Conservation (phyloP, 35 echinoderm and acorn worm species). For the Ptychodera flava region DNA sequence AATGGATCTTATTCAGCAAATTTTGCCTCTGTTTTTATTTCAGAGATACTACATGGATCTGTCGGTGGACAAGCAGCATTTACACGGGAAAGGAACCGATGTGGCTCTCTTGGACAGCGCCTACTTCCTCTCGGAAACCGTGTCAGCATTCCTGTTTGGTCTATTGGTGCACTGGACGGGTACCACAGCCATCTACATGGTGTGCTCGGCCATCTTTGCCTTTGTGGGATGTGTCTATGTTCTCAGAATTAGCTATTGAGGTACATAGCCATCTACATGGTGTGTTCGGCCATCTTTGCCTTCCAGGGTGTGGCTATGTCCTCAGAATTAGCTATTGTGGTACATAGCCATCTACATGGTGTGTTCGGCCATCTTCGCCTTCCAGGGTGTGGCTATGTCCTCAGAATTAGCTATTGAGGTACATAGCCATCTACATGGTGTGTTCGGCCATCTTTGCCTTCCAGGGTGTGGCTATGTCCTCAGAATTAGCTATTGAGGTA, state of each 20-base stretch:
- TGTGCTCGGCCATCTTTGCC: slow-evolving; percentile 59
- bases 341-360: neutral
- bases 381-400: neutral
- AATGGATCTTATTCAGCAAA: too few species aligned
- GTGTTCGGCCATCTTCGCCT: neutral
- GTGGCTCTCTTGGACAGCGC: slow-evolving; percentile 85
- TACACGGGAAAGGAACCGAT: slow-evolving; percentile 79
- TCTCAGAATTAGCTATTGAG: slow-evolving; percentile 19
- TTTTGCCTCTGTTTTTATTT: slow-evolving; percentile 20
- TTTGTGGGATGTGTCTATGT: slow-evolving; percentile 40
- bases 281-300: neutral
- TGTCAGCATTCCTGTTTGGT: slow-evolving; percentile 79
- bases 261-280: neutral
- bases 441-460: too few species aligned
- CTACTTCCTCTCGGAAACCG: slow-evolving; percentile 81
- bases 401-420: too few species aligned
- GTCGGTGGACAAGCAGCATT: slow-evolving; percentile 16
- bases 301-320: neutral
- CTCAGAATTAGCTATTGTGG: neutral
- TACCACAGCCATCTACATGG: slow-evolving; percentile 60
- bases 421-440: too few species aligned
- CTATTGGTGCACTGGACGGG: slow-evolving; percentile 63
- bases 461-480: too few species aligned
- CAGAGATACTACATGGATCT: slow-evolving; percentile 65
- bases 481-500: too few species aligned